phyloP scores from a whole-genome alignment of 2,888 invertebrate genomes.

The Cataglyphis livida region DNA sequence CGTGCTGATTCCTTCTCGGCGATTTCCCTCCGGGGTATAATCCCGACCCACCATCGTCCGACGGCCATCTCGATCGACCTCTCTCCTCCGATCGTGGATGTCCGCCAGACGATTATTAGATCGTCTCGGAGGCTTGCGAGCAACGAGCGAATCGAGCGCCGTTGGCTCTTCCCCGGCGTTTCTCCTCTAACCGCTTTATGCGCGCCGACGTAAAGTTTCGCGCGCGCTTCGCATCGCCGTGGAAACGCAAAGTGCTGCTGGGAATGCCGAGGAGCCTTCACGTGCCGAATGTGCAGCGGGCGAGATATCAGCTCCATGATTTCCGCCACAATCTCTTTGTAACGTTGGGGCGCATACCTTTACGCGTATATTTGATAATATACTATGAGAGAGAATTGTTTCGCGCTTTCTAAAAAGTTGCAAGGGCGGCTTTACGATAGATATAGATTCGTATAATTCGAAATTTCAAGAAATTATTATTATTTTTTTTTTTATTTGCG shows the following conservation, averaged over 20 bases:
- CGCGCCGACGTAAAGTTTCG: constrained; percentile 43
- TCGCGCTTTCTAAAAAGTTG: not conserved
- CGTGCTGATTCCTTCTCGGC: constrained; percentile 76
- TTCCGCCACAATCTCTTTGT: constrained; percentile 36
- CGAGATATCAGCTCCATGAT: constrained; percentile 39
- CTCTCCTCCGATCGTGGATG: constrained; percentile 38
- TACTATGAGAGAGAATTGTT: not conserved
- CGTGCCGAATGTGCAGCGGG: constrained; percentile 26
- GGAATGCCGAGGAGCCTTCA: constrained; percentile 48
- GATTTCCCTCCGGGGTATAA: constrained; percentile 71
- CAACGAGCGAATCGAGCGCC: constrained; percentile 30
- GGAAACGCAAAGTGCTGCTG: constrained; percentile 46
- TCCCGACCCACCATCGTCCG: constrained; percentile 55
- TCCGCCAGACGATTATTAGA: constrained; percentile 71
- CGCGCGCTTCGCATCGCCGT: constrained; percentile 5
- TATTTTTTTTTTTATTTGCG: not conserved
- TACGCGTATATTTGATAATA: constrained; percentile 20
- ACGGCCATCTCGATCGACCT: constrained; percentile 64
- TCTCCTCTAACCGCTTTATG: constrained; percentile 36
- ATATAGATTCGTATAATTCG: not conserved
- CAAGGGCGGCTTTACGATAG: not conserved
- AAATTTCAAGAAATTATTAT: not conserved
- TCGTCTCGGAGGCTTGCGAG: constrained; percentile 48
- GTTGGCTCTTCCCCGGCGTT: constrained; percentile 12
- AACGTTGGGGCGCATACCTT: constrained; percentile 5